These are phyloP conservation scores for Capreolus pygargus DNA, from an alignment of 2,113 vertebrate species.

Conservation along the genomic window DNA sequence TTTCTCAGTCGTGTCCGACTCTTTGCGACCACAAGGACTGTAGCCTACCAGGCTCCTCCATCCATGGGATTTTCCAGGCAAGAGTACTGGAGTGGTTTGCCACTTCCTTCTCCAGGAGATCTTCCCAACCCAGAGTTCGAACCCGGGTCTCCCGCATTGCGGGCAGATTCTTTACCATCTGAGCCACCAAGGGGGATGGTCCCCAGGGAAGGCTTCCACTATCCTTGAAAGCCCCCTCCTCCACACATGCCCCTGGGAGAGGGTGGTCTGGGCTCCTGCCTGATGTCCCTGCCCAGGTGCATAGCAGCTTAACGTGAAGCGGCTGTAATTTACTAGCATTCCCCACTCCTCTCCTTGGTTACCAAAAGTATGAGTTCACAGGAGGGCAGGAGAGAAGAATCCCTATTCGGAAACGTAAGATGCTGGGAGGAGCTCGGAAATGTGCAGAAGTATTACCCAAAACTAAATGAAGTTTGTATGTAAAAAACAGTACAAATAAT, in stretches of 20 bases:
- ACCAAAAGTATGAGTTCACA: neutral
- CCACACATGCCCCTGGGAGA: neutral
- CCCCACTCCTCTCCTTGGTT: neutral
- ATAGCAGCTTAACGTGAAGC: neutral
- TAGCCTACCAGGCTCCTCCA: neutral
- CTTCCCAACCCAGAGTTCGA: neutral
- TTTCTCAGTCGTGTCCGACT: fast-evolving
- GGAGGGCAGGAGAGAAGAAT: neutral
- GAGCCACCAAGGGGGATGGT: neutral
- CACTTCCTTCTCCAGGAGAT: neutral
- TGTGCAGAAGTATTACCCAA: neutral
- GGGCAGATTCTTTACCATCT: neutral
- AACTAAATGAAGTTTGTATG: neutral
- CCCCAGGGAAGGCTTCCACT: neutral
- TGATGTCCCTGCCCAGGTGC: neutral
- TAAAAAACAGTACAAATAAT: neutral
- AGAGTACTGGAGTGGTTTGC: neutral
- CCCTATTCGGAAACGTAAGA: neutral
- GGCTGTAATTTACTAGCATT: neutral
- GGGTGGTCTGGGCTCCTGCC: neutral
- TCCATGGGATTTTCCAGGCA: neutral
- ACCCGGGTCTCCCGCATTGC: neutral
- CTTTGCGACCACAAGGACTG: neutral
- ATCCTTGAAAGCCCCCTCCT: neutral
- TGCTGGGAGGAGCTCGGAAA: neutral